Base-by-base conservation (phyloP, 2,797 vertebrate genomes). In the Coilia nasus region DNA sequence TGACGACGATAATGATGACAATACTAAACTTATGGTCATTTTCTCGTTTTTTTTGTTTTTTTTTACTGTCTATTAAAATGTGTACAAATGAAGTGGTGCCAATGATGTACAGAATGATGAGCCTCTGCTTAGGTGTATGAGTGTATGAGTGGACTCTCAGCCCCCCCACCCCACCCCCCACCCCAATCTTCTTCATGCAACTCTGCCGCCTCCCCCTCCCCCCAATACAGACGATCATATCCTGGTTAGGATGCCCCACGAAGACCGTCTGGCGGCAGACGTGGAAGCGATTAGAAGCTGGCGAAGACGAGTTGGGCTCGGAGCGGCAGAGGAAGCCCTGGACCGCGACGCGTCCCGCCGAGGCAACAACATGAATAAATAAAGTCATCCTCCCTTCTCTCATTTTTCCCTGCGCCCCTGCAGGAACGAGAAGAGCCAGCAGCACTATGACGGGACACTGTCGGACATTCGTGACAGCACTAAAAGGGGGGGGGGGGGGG, bases 21-120 rank as follows among this genome's bases (percentile, higher is more conserved):
- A 78, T 78, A 44, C 71, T 44, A 78, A 78, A 78, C 35, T 44
- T 44, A 78, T 78, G 71, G 71, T 78, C 71, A 41, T 78, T 78
- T 59, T 21, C 19, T 59, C 41, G 28, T 35, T 83, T 60, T 83
- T 50, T 82, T 83, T 60, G 81, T 50, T 82, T 71, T 78, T 75
- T 81, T 82, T 75, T 78, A 44, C 85, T 87, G 86, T 85, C 67
- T 56, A 82, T 83, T 85, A 84, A 85, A 81, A 87, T 85, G 87
- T 83, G 64, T 86, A 75, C 83, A 82, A 85, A 83, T 81, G 19
- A 44, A 78, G 46, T 82, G 85, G 87, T 84, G 85, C 83, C n/a
- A 10, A 60, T 84, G 71, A 44, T 84, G 31, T 78, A 78, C 44
- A 78, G 71, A 78, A 78, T 78, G 35, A 75, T 9, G 64, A 71